Evolutionary conservation across 2,113 vertebrate species (phyloP), one percentile per base, ranked within the genome.

Genomic region (Rafetus swinhoei): DNA sequence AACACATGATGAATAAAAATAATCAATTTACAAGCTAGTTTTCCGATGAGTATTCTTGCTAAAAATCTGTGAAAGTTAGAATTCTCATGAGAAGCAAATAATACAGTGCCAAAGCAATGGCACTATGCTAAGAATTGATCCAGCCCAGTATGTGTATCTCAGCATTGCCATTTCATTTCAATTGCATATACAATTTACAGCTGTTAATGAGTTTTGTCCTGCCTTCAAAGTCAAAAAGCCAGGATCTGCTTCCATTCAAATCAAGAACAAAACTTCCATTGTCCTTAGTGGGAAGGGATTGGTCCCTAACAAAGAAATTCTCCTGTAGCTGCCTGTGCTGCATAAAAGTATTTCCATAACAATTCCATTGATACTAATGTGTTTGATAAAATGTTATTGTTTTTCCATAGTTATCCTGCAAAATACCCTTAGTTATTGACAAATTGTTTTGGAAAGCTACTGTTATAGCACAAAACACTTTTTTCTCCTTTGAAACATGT

Each of bases 391-490:
- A 39, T 65, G 29, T 2, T 7, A 88, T 0, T 2, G 54, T 81
- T 95, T 95, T 39, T 93, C 92, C 39, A 80, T 18, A 81, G 24
- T 81, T 91, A 24, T 2, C 82, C 93, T 95, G n/a, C 29, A 93
- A 87, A 95, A 25, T 83, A 25, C 16, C 79, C 32, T 76, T 1
- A 21, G 81, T 79, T 89, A 50, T 27, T 94, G 69, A 16, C 82
- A 94, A 88, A 56, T 15, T 72, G 22, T 6, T 74, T 16, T 14
- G 7, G 86, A 90, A 84, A 53, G 5, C 83, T 93, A 86, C 25
- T 82, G 84, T 84, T 88, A 5, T 24, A 29, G 21, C 7, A 82
- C 11, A 93, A 86, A 55, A 11, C 0, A 0, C 39, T 27, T 60
- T 79, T 45, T 90, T 90, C 53, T 10, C 8, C 10, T 10, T 74